Conservation (phyloP, 2,797 vertebrate species). For the Notolepis coatsorum region DNA sequence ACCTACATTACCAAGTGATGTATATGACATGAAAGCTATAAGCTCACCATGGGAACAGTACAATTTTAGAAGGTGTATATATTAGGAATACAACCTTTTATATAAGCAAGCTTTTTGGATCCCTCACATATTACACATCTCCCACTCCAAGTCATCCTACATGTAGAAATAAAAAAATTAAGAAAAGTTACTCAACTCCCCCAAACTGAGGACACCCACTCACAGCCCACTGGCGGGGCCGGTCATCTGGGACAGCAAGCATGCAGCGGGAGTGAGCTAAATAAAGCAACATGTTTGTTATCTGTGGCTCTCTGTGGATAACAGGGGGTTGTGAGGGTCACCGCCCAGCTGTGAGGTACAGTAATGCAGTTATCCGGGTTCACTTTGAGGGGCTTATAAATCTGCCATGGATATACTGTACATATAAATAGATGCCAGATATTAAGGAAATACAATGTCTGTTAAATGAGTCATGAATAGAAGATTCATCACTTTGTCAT, state of each 20-base stretch:
- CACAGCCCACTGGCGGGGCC: background rate
- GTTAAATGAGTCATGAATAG: too few relatives aligned
- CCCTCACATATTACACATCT: background rate
- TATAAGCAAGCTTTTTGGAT: too few relatives aligned
- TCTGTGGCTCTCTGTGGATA: slow-evolving; percentile 3
- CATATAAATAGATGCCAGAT: too few relatives aligned
- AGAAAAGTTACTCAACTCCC: background rate
- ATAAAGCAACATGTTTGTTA: slow-evolving; percentile 14
- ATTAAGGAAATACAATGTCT: too few relatives aligned
- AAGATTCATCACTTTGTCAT: too few relatives aligned
- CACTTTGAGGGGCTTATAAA: background rate
- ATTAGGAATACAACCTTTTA: background rate
- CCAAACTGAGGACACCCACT: background rate
- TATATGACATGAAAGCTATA: too few relatives aligned
- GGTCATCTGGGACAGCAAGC: slow-evolving; percentile 21
- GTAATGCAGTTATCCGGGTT: background rate
- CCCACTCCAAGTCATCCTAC: background rate
- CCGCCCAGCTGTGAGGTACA: slow-evolving; percentile 8
- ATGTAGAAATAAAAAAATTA: background rate
- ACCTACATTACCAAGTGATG: too few relatives aligned
- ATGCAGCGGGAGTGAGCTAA: slow-evolving; percentile 4
- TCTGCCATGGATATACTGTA: too few relatives aligned
- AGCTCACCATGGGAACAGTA: too few relatives aligned
- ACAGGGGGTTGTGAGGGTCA: background rate
- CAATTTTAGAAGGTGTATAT: background rate